Evolutionary conservation across 2,113 vertebrate genomes (phyloP).

Genomic region (Ptyas mucosa): DNA sequence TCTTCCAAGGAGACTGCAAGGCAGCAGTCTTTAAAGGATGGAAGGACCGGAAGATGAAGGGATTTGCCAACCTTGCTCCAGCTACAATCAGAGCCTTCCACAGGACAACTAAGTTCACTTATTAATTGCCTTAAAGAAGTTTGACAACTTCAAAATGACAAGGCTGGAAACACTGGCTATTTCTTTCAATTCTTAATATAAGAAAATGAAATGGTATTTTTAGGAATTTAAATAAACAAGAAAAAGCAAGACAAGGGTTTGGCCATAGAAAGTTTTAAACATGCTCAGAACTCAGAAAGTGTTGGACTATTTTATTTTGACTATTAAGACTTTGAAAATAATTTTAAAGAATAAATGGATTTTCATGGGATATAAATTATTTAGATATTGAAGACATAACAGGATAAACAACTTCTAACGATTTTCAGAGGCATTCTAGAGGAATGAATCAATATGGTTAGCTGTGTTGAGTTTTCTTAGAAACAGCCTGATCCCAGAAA

Average conservation of each 20-base stretch:
- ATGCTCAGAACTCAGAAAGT: background rate
- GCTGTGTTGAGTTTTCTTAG: background rate
- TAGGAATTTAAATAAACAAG: background rate
- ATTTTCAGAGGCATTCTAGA: background rate
- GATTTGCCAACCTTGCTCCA: background rate
- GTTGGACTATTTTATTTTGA: background rate
- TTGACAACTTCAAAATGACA: background rate
- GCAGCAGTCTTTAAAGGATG: background rate
- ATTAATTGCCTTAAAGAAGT: background rate
- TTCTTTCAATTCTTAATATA: background rate
- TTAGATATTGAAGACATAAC: background rate
- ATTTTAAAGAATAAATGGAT: background rate
- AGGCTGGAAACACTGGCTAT: background rate
- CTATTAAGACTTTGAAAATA: background rate
- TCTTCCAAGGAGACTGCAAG: background rate
- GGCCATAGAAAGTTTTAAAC: background rate
- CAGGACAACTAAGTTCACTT: background rate
- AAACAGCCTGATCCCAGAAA: background rate
- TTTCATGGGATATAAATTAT: background rate
- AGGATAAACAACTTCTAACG: background rate
- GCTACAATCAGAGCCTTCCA: background rate
- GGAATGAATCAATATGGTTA: background rate
- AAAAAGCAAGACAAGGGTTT: background rate
- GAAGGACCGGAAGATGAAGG: background rate
- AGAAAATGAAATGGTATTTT: background rate